Evolutionary conservation across 1,140 invertebrate species (phyloP).

Genomic region (Dinoponera quadriceps): DNA sequence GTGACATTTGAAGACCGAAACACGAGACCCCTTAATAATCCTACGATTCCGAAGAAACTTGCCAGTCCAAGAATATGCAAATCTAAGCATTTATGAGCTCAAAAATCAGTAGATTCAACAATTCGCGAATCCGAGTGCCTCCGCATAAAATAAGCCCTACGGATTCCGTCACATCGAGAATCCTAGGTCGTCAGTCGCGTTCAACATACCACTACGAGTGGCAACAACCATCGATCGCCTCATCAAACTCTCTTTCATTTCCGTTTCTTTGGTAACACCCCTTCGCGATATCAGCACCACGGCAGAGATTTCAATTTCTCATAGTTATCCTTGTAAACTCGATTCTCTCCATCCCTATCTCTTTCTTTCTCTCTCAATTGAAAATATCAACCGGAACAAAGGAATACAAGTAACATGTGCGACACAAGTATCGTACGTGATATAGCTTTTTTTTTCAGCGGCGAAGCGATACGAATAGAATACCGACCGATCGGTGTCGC

Average conservation of each 20-base stretch:
- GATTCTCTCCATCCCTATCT: background rate
- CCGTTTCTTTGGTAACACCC: conserved; percentile 18
- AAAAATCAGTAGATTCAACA: conserved; percentile 42
- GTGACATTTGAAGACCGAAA: conserved; percentile 3
- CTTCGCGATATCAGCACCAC: background rate
- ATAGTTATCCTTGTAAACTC: conserved; percentile 37
- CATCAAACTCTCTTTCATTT: conserved; percentile 36
- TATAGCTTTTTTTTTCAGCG: conserved; percentile 4
- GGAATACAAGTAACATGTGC: conserved; percentile 49
- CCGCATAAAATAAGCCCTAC: conserved; percentile 27
- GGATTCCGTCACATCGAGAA: conserved; percentile 33
- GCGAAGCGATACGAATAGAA: conserved; percentile 5
- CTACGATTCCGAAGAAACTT: background rate
- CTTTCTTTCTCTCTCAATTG: no score
- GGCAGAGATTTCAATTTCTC: conserved; percentile 34
- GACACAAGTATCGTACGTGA: background rate
- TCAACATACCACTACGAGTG: conserved; percentile 39
- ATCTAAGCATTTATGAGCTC: conserved; percentile 37
- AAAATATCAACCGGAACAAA: conserved; percentile 48
- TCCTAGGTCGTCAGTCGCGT: conserved; percentile 48
- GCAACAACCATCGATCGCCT: conserved; percentile 42
- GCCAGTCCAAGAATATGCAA: background rate
- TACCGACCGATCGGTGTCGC: no score
- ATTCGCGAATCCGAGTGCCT: conserved; percentile 38
- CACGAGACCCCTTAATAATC: background rate